Conservation (phyloP, 2,113 vertebrate genomes). For the Amphiprion percula region DNA sequence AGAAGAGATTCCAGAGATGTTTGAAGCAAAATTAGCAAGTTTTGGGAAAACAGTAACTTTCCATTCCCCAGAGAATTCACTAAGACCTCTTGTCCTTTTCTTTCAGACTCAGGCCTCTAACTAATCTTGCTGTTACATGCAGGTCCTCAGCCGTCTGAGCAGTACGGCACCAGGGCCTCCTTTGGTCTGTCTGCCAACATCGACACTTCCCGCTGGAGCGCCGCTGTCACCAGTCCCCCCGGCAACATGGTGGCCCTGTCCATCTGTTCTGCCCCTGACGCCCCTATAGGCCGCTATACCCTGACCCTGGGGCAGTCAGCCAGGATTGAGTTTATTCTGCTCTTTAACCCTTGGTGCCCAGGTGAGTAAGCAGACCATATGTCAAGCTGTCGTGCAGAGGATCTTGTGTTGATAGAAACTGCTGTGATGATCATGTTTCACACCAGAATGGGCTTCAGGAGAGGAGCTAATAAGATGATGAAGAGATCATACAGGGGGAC, state of each 20-base stretch:
- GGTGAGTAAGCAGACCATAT: conserved; percentile 81
- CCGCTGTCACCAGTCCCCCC: conserved; percentile 79
- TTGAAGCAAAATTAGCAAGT: conserved; percentile 16
- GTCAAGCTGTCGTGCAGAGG: conserved; percentile 27
- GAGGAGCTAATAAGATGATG: background rate
- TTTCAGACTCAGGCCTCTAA: conserved; percentile 20
- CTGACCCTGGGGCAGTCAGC: conserved; percentile 83
- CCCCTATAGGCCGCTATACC: conserved; percentile 89
- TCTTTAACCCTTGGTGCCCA: conserved; percentile 96
- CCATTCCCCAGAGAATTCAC: conserved; percentile 21
- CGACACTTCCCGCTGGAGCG: conserved; percentile 84
- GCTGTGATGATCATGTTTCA: conserved; percentile 43
- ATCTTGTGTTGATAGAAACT: background rate
- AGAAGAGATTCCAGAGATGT: conserved; percentile 35
- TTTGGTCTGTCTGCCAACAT: conserved; percentile 82
- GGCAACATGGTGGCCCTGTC: conserved; percentile 79
- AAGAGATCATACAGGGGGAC: background rate
- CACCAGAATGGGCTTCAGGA: background rate
- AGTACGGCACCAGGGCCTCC: conserved; percentile 85
- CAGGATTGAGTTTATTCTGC: conserved; percentile 84
- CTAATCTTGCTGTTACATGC: background rate
- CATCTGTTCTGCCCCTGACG: conserved; percentile 82
- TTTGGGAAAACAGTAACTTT: conserved; percentile 15
- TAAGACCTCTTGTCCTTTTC: background rate
- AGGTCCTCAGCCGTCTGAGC: conserved; percentile 89